phyloP scores from a whole-genome alignment of 2,113 vertebrate genomes.

The Apteryx mantelli region DNA sequence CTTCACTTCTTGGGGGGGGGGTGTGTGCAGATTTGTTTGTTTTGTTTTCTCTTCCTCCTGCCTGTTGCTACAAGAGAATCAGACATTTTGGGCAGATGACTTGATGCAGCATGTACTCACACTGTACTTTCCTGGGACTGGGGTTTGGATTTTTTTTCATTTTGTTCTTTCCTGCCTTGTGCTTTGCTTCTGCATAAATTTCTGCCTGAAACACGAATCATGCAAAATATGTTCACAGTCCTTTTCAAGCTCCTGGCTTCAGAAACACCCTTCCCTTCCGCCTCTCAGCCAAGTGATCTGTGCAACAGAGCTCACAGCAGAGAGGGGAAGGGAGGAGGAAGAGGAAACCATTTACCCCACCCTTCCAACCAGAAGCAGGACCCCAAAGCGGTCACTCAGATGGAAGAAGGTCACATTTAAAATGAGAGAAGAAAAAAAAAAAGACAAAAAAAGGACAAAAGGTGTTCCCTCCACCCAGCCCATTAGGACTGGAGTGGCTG shows the following conservation, averaged over 20 bases:
- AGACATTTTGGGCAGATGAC: neutral
- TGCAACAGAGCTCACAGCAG: neutral
- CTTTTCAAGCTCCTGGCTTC: constrained; percentile 12
- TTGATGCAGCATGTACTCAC: no score
- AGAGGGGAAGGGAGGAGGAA: constrained; percentile 53
- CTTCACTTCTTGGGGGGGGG: neutral
- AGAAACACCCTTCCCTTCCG: constrained; percentile 62
- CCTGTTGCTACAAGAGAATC: no score
- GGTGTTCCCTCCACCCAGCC: neutral
- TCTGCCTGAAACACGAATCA: constrained; percentile 7
- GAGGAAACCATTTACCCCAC: constrained; percentile 55
- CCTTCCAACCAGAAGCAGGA: constrained; percentile 57
- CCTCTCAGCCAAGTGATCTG: constrained; percentile 43
- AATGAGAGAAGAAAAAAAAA: neutral
- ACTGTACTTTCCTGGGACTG: neutral
- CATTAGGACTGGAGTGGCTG: neutral
- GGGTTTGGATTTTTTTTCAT: neutral
- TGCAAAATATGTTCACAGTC: neutral
- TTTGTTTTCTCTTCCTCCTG: neutral
- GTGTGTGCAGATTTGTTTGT: neutral
- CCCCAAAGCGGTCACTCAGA: neutral
- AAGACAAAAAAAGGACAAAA: neutral
- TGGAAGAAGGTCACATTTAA: constrained; percentile 50
- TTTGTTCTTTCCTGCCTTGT: neutral
- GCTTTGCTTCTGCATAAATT: neutral